phyloP scores from a whole-genome alignment of 2,113 vertebrate species.

The Microcebus murinus region DNA sequence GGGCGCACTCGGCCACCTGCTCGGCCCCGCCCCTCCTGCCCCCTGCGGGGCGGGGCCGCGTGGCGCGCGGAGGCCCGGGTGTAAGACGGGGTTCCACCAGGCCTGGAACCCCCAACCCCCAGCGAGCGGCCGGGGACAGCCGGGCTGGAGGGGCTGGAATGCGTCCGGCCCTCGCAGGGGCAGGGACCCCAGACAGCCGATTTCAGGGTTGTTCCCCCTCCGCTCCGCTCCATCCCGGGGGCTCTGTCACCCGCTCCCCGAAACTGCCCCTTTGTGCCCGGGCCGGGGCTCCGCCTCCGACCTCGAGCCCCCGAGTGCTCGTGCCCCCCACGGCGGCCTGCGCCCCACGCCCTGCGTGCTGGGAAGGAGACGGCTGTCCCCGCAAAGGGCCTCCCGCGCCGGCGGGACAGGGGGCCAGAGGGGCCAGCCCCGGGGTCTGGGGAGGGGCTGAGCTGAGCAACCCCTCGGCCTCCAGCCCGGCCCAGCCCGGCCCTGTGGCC shows the following conservation, averaged over 20 bases:
- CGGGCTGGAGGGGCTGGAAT: background rate
- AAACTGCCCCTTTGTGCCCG: too few relatives aligned
- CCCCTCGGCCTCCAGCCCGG: background rate
- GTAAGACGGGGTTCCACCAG: background rate
- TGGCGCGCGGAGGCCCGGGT: background rate
- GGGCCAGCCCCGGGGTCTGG: too few relatives aligned
- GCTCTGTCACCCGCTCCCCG: background rate
- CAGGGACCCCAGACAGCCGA: background rate
- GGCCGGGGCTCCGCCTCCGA: background rate
- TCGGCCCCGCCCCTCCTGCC: background rate
- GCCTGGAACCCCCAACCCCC: background rate
- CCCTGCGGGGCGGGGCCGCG: background rate
- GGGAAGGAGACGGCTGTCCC: background rate
- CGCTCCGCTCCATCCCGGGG: background rate
- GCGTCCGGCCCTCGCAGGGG: too few relatives aligned
- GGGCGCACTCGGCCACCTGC: background rate
- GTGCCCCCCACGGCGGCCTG: background rate
- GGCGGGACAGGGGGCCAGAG: background rate
- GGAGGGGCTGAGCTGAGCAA: background rate
- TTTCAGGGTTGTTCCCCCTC: background rate
- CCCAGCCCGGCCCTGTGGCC: background rate
- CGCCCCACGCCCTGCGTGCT: background rate
- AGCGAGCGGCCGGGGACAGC: background rate
- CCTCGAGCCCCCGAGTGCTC: background rate
- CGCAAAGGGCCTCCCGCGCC: too few relatives aligned